Evolutionary conservation across 2,113 vertebrate genomes (phyloP).

Genomic region (Chloroceryle aenea): DNA sequence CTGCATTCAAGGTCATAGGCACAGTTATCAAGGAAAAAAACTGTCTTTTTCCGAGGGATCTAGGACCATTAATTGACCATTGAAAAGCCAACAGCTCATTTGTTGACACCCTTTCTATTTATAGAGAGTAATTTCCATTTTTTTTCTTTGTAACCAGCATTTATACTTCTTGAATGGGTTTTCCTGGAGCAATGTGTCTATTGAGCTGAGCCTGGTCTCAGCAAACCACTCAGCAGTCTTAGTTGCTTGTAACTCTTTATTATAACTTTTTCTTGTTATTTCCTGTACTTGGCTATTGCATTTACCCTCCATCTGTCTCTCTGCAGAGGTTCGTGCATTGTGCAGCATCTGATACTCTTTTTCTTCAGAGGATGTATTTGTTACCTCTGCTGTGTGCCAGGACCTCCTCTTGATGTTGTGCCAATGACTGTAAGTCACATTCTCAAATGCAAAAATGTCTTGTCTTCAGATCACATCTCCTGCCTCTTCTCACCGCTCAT

Average conservation of each 20-base stretch:
- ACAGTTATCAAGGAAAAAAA: not conserved
- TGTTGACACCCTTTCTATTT: not conserved
- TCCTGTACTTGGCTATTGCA: slow-evolving; percentile 7
- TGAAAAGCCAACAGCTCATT: not conserved
- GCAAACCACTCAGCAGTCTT: not conserved
- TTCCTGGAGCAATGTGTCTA: not conserved
- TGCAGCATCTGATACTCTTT: slow-evolving; percentile 21
- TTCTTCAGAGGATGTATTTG: slow-evolving; percentile 36
- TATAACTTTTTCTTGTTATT: slow-evolving; percentile 2
- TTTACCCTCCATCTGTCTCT: slow-evolving; percentile 43
- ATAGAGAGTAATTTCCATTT: not conserved
- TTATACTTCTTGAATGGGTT: not conserved
- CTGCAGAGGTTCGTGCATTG: slow-evolving; percentile 28
- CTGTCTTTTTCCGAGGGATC: not conserved
- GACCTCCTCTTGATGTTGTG: slow-evolving; percentile 31
- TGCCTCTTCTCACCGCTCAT: not conserved
- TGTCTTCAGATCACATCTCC: slow-evolving; percentile 16
- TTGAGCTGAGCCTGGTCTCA: not conserved
- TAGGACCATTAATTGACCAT: not conserved
- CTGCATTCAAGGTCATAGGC: not conserved
- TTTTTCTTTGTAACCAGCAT: not conserved
- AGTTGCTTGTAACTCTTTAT: not conserved
- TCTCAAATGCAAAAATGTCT: slow-evolving; percentile 27
- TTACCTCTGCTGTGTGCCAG: slow-evolving; percentile 33
- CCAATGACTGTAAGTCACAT: slow-evolving; percentile 49